Base-by-base conservation (phyloP, 2,888 invertebrate species). In the Notodonta ziczac region DNA sequence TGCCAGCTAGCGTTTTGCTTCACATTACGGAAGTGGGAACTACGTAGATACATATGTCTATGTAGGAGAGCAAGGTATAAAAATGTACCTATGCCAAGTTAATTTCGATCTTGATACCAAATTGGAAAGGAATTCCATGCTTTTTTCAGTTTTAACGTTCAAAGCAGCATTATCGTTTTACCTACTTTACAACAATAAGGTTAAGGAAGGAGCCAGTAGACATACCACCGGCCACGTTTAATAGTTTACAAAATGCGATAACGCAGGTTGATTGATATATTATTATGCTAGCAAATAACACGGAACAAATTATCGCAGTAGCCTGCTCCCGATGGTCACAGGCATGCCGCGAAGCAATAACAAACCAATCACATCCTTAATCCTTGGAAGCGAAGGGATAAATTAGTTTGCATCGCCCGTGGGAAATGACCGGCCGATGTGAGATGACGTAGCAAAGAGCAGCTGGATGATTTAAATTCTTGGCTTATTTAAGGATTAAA, bases 261-360 rank as follows among this genome's bases (percentile, higher is more conserved):
- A 74, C 72, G 66, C 70, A 68, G 65, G 61, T 71, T 74, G 77
- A 77, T 80, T 76, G 69, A 67, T 73, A 74, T 74, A 24, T 24
- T 24, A 24, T 24, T 24, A 74, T 76, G 77, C 77, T 78, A 72
- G 82, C 84, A 83, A 88, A 87, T 85, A 84, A 84, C 83, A 80
- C 82, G 82, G 77, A 84, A 86, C 83, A 76, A 83, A 85, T 84
- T 80, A 78, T 77, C 80, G 81, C 76, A 77, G 77, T 69, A 70
- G 76, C 72, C 73, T 66, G 35, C 71, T 71, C 67, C 70, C 67
- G 67, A 65, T 57, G 69, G 60, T 67, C 69, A 65, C 65, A 72
- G 66, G 69, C 74, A 62, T 69, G 71, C 62, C 63, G 69, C 72
- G 70, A 67, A 65, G 72, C 77, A 80, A 78, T 78, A 61, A 70